phyloP scores from a whole-genome alignment of 1,140 invertebrate genomes.

The Bombus cullumanus region DNA sequence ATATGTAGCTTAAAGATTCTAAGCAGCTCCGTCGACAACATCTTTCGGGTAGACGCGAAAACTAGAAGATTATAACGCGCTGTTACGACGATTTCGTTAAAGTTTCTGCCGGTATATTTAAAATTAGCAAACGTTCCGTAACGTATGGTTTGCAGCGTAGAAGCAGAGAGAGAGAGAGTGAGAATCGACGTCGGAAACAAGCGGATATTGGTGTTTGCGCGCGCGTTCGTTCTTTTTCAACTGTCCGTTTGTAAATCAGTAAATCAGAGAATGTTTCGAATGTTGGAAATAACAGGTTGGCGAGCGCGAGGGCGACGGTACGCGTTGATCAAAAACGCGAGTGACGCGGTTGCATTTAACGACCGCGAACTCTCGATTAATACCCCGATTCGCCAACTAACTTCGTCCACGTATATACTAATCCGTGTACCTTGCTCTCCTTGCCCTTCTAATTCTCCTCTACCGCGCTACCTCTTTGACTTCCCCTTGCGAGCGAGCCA shows the following conservation, averaged over 20 bases:
- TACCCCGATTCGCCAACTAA: constrained; percentile 19
- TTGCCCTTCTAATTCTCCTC: neutral
- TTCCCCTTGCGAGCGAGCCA: neutral
- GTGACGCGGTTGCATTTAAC: neutral
- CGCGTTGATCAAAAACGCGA: neutral
- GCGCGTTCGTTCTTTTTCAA: neutral
- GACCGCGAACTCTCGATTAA: constrained; percentile 31
- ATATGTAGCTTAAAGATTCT: too few relatives aligned
- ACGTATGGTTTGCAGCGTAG: neutral
- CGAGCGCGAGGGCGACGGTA: neutral
- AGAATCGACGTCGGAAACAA: neutral
- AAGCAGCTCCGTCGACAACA: too few relatives aligned
- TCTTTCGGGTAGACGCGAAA: too few relatives aligned
- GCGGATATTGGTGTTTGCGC: neutral
- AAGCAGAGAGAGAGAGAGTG: neutral
- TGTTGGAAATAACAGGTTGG: neutral
- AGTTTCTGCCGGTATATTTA: too few relatives aligned
- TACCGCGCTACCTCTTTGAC: neutral
- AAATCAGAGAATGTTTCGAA: neutral
- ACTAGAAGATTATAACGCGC: too few relatives aligned
- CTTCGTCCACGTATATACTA: constrained; percentile 23
- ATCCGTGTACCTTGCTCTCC: neutral
- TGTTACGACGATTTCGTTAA: too few relatives aligned
- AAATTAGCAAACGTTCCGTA: neutral
- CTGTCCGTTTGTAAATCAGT: neutral